These are phyloP conservation scores for Ostrea denselamellosa DNA, from an alignment of 1,140 invertebrate species.

Conservation along the genomic window DNA sequence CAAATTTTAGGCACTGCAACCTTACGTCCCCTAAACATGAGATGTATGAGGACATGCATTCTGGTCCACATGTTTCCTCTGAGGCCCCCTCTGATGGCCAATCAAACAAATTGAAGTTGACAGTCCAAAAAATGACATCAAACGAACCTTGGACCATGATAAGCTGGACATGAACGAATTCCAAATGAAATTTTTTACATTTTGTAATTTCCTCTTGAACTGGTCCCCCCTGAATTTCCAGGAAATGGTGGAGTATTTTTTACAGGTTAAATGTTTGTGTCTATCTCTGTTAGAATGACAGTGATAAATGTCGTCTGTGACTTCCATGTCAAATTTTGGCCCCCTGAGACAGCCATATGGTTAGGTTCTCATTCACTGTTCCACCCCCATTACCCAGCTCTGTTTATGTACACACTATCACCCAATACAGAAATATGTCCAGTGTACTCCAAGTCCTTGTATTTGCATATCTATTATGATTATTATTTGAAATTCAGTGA, in stretches of 20 bases:
- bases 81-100: background rate
- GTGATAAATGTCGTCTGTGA: conserved; percentile 26
- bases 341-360: background rate
- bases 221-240: conserved; percentile 17
- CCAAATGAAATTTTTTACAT: conserved; percentile 29
- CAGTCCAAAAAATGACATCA: conserved; percentile 36
- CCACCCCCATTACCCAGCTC: background rate
- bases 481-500: too few species aligned
- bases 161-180: conserved; percentile 14
- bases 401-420: background rate
- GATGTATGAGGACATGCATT: conserved; percentile 14
- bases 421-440: too few species aligned
- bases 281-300: conserved; percentile 15
- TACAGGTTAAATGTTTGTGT: background rate
- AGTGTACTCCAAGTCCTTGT: too few species aligned
- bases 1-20: conserved; percentile 29
- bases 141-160: conserved; percentile 7
- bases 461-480: too few species aligned
- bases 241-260: conserved; percentile 4
- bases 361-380: background rate
- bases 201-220: background rate
- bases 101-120: conserved; percentile 36
- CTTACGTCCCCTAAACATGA: conserved; percentile 34
- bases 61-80: conserved; percentile 6
- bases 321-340: background rate